These are phyloP conservation scores for Cantharis nigra DNA, from an alignment of 2,888 invertebrate genomes.

Conservation along the genomic window DNA sequence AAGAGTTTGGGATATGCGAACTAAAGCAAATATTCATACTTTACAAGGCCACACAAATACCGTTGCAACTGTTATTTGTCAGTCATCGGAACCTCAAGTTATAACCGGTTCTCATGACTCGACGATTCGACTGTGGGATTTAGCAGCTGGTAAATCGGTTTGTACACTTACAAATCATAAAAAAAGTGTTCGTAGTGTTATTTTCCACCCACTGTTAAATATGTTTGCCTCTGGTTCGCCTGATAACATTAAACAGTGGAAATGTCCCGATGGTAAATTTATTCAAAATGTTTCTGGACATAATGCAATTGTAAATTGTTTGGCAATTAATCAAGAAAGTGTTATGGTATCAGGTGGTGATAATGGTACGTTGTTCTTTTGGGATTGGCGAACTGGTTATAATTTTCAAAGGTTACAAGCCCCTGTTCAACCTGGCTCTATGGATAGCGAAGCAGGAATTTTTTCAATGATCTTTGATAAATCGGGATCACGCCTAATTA, in stretches of 20 bases:
- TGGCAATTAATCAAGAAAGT: constrained; percentile 93
- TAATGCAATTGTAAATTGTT: constrained; percentile 95
- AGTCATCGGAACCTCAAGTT: constrained; percentile 89
- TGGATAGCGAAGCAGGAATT: constrained; percentile 98
- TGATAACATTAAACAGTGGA: constrained; percentile 99
- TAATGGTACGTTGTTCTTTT: constrained; percentile 95
- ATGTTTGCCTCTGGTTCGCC: constrained; percentile 98
- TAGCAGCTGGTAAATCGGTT: constrained; percentile 92
- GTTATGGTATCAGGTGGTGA: constrained; percentile 98
- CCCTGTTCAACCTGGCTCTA: constrained; percentile 97
- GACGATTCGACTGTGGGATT: constrained; percentile 96
- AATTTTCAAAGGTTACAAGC: constrained; percentile 95
- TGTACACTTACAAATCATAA: constrained; percentile 98
- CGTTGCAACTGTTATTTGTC: constrained; percentile 91
- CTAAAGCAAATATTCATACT: constrained; percentile 97
- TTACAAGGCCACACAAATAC: constrained; percentile 96
- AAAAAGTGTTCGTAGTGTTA: constrained; percentile 85
- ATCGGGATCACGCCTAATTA: constrained; percentile 92
- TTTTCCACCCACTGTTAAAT: constrained; percentile 78
- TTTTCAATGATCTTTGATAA: constrained; percentile 95
- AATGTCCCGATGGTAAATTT: constrained; percentile 96
- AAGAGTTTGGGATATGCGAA: constrained; percentile 98
- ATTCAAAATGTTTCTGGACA: constrained; percentile 96
- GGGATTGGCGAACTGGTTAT: constrained; percentile 99
- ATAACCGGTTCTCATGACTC: constrained; percentile 95